Base-by-base conservation (phyloP, 1,140 invertebrate genomes). In the Tetragonula clypearis region DNA sequence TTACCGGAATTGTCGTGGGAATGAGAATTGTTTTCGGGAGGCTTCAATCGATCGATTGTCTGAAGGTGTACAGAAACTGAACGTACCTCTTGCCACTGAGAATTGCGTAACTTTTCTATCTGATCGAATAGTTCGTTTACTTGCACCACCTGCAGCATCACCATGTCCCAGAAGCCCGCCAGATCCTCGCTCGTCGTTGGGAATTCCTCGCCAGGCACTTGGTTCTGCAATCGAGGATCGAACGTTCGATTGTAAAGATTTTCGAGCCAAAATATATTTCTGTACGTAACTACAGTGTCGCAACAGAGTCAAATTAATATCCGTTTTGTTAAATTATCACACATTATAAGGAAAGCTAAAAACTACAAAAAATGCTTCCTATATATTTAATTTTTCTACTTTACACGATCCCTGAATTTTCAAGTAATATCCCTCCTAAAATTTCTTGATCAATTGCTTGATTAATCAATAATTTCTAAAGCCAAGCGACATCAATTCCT, bases 161-260 rank as follows among this genome's bases (percentile, higher is more conserved):
- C 98, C 98, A 99, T 99, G 94, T 99, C 99, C 98, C 98, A 99
- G 95, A 99, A 99, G 26, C 99, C 99, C 90, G 97, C 98, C 79
- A 99, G 95, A 94, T 99, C 99, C 90, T 98, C 97, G 90, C 96
- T 95, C 9, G 98, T 99, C 5, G 98, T 99, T 62, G 97, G 97
- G 93, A 98, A 98, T 85, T 97, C 96, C 92, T 98, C 98, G 75
- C 97, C 97, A 72, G 95, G 96, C 23, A 96, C 94, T 92, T 97
- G 96, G 93, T 96, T 97, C 95, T 97, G 89, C 65, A 91, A 89
- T 58, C 87, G 9, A 75, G 19, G 3, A 11, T 5, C 5, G 17
- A 74, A 74, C 12, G 30, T 74, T 8, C 35, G 0, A 14, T 62
- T 49, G 41, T 49, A 8, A 49, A 49, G 8, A 49, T 6, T 49